A percentile compares a stretch with the other conserved stretches of the same genome.
phyloP scores from a whole-genome alignment of 1,140 invertebrate species.

The Drosophila triauraria region DNA sequence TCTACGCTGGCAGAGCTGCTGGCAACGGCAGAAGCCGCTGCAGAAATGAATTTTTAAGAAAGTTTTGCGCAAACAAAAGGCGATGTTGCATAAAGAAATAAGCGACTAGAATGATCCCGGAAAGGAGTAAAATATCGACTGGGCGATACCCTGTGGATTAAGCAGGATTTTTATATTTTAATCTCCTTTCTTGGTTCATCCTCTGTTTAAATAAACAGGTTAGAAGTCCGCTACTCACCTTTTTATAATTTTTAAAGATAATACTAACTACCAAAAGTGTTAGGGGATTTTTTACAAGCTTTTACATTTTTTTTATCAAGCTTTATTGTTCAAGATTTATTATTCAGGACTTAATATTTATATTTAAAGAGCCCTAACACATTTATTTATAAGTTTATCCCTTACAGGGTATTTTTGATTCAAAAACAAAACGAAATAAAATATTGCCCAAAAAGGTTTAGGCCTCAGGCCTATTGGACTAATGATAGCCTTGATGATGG shows the following conservation, averaged over 20 bases:
- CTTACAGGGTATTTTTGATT: slow-evolving; percentile 2
- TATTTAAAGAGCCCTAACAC: too few relatives aligned
- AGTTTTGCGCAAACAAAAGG: slow-evolving; percentile 80
- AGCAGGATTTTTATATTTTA: background rate
- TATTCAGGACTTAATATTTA: too few relatives aligned
- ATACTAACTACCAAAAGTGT: too few relatives aligned
- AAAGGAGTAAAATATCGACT: background rate
- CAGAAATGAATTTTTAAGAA: slow-evolving; percentile 75
- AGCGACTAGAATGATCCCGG: slow-evolving; percentile 18
- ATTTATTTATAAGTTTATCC: background rate
- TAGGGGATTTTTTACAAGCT: too few relatives aligned
- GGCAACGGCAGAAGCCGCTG: slow-evolving; percentile 14
- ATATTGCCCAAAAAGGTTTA: slow-evolving; percentile 16
- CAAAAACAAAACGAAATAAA: slow-evolving; percentile 13
- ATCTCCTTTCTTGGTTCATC: too few relatives aligned
- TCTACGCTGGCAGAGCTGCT: slow-evolving; percentile 56
- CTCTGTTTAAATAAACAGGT: too few relatives aligned
- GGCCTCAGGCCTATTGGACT: slow-evolving; percentile 53
- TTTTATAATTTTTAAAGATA: too few relatives aligned
- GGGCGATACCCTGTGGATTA: background rate
- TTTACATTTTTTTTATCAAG: too few relatives aligned
- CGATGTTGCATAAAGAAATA: slow-evolving; percentile 59
- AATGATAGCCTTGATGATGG: slow-evolving; percentile 70
- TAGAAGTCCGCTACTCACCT: too few relatives aligned
- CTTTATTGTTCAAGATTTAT: too few relatives aligned